A percentile compares a stretch with the other conserved stretches of the same genome.
These are phyloP conservation scores for Vulpes lagopus DNA, from an alignment of 2,113 vertebrate species.

Conservation along the genomic window DNA sequence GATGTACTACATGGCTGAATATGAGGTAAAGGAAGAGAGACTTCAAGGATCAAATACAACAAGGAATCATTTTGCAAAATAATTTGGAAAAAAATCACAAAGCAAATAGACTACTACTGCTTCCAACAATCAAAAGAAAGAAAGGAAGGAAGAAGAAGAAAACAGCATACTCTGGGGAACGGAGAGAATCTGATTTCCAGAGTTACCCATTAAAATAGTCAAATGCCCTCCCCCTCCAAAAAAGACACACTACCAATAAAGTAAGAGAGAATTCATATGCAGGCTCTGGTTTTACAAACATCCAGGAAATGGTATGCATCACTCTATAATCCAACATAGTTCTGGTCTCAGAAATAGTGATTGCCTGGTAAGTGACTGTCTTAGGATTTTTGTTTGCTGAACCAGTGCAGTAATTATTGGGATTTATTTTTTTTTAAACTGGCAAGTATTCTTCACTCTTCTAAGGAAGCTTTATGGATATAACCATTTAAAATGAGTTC, in stretches of 20 bases:
- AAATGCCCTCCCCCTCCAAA: too few species aligned
- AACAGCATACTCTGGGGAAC: too few species aligned
- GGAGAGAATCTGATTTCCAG: too few species aligned
- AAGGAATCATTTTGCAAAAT: too few species aligned
- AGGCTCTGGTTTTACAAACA: not conserved
- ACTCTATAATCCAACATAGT: not conserved
- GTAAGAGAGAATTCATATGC: not conserved
- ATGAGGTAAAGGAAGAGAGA: too few species aligned
- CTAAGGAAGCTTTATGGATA: constrained; percentile 5
- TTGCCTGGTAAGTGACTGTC: not conserved
- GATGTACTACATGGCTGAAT: not conserved
- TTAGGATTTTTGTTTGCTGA: constrained; percentile 45
- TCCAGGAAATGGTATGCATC: not conserved
- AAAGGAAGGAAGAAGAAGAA: too few species aligned
- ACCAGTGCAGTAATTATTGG: not conserved
- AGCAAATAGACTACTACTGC: too few species aligned
- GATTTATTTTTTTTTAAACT: constrained; percentile 25
- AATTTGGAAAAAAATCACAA: too few species aligned
- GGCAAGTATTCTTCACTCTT: not conserved
- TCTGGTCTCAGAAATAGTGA: not conserved
- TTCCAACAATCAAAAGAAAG: too few species aligned
- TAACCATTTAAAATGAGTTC: not conserved
- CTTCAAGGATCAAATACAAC: too few species aligned
- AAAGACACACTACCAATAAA: not conserved
- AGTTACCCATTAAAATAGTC: too few species aligned